phyloP scores from a whole-genome alignment of 2,113 vertebrate genomes.

The Cinclus mexicanus region DNA sequence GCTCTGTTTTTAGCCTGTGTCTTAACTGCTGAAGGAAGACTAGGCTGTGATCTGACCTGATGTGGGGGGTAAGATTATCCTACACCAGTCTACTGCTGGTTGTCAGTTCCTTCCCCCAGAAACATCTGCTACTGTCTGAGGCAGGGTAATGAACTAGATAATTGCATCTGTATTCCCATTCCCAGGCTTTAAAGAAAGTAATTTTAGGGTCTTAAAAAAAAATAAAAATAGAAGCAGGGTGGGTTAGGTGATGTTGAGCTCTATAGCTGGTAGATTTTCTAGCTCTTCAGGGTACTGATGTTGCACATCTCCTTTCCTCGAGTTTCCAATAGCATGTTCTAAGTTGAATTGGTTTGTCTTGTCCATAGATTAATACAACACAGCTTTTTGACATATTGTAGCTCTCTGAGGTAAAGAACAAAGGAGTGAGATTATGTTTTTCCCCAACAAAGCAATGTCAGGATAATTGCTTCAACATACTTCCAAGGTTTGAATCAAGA shows the following conservation, averaged over 20 bases:
- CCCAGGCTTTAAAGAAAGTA: not conserved
- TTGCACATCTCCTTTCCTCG: not conserved
- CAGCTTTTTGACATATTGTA: not conserved
- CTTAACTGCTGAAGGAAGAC: not conserved
- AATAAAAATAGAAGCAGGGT: not conserved
- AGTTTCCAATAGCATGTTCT: not conserved
- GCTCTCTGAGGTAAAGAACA: not conserved
- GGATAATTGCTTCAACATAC: not conserved
- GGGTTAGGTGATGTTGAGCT: not conserved
- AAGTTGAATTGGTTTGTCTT: not conserved
- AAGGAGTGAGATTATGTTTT: not conserved
- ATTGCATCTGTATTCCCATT: not conserved
- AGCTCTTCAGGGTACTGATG: not conserved
- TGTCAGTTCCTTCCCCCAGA: not conserved
- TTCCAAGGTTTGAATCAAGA: not conserved
- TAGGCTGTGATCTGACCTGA: not conserved
- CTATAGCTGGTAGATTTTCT: not conserved
- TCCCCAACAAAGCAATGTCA: not conserved
- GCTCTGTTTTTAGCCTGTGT: not conserved
- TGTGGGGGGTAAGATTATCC: not conserved
- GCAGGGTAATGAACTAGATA: not conserved
- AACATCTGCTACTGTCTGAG: constrained; percentile 38
- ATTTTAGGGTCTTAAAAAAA: not conserved
- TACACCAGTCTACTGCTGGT: not conserved
- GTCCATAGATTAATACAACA: not conserved